A percentile compares a stretch with the other conserved stretches of the same genome.
Conservation (phyloP, 2,113 vertebrate species). For the Dasyurus viverrinus region DNA sequence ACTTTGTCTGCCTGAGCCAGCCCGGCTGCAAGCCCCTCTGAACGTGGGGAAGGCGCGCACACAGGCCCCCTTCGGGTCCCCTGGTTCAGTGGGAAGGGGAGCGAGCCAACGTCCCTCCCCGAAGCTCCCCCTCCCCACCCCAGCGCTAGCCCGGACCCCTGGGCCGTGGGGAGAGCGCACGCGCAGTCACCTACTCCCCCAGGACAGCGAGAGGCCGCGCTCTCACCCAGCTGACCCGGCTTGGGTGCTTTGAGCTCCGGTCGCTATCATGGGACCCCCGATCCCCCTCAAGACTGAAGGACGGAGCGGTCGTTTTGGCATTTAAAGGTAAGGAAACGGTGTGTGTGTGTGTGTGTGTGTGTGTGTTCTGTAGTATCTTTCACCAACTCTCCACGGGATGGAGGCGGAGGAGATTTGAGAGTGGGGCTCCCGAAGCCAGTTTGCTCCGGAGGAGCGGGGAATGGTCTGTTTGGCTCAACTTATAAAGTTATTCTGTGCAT, state of each 20-base stretch:
- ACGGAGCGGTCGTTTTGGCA: background rate
- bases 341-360: background rate
- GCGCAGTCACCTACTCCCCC: background rate
- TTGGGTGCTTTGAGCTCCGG: background rate
- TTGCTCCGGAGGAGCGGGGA: background rate
- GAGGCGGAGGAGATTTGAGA: background rate
- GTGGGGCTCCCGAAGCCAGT: background rate
- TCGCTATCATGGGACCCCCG: background rate
- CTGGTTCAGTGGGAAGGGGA: background rate
- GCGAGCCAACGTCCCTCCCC: background rate
- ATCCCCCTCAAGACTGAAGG: background rate
- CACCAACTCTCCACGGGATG: background rate
- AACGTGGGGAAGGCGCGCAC: background rate
- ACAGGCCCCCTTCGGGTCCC: background rate
- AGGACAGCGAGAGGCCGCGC: background rate
- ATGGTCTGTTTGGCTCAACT: background rate
- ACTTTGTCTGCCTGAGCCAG: background rate
- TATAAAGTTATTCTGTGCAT: background rate
- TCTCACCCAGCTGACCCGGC: background rate
- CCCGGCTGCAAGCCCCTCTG: background rate
- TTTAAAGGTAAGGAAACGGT: constrained; percentile 1
- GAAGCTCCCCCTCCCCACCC: background rate
- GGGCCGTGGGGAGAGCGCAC: background rate
- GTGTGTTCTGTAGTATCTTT: background rate
- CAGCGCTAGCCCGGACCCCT: background rate